These are phyloP conservation scores for Halcyon badia DNA, from an alignment of 2,797 vertebrate species.

Conservation along the genomic window DNA sequence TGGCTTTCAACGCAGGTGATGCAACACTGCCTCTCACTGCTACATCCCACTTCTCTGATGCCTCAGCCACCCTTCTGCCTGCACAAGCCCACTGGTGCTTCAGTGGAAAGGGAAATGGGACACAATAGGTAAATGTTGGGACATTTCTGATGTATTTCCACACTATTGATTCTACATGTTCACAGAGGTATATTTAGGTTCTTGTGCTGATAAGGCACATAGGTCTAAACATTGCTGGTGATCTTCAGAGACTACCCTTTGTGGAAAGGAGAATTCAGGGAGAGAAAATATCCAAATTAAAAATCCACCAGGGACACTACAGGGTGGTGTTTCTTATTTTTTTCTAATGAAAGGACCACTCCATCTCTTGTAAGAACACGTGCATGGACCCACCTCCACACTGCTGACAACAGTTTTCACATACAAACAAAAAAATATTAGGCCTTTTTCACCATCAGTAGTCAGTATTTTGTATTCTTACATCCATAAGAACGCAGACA, in stretches of 20 bases:
- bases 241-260: neutral
- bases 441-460: neutral
- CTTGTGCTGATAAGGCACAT: neutral
- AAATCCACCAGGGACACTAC: neutral
- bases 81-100: neutral
- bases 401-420: neutral
- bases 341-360: neutral
- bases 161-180: neutral
- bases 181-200: neutral
- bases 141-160: neutral
- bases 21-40: constrained; percentile 15
- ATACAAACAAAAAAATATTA: neutral
- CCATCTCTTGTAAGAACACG: neutral
- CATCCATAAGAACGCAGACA: neutral
- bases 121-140: neutral
- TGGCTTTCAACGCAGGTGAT: rapidly evolving
- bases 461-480: neutral
- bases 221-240: rapidly evolving
- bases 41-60: rapidly evolving
- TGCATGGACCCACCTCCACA: neutral
- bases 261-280: neutral
- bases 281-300: neutral
- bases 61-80: neutral
- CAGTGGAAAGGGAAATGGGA: neutral
- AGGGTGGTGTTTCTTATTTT: neutral